Base-by-base conservation (phyloP, 2,113 vertebrate genomes). In the Mustela lutreola region DNA sequence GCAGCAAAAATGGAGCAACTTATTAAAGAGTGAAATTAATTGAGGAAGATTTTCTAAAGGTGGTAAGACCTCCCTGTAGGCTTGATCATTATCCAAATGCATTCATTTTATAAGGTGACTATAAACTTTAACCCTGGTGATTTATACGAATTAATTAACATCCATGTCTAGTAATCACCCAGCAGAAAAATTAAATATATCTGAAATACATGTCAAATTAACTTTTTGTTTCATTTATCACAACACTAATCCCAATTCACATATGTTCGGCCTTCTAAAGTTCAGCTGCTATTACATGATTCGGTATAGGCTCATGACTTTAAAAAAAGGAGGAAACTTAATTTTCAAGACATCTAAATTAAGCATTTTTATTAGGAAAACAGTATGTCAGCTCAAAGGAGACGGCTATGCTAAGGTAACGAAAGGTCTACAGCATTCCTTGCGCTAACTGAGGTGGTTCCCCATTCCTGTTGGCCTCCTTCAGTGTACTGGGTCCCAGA, bases 191-290 rank as follows among this genome's bases (percentile, higher is more conserved):
- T 65, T 76, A 93, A 96, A 96, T 94, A 82, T 67, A 96, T 84
- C n/a, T 88, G 79, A 97, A 85, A 78, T 75, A 92, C 67, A 95
- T 90, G n/a, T 93, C 79, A 89, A 86, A 83, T 91, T 89, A 75
- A 94, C 63, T 96, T 83, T 97, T 88, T 91, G 73, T 96, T 94
- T 91, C 79, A 95, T 93, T 97, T 96, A 97, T 96, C 79, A 94
- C 67, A 96, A 96, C 33, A 89, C 28, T 50, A 82, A 96, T 95
- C 73, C 83, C 75, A 84, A 84, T 53, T 92, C 93, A 91, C 48
- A 48, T 80, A 95, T 90, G 53, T 89, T 93, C 67, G 76, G 71
- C 79, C n/a, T 93, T 91, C 92, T 93, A 79, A 91, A 88, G 75
- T 87, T 92, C 56, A 95, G 86, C 42, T 96, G 78, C 60, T 93